Percentiles rank a stretch among this genome's conserved stretches.
These are phyloP conservation scores for Antheraea mylitta DNA, from an alignment of 1,140 invertebrate genomes.

Conservation along the genomic window DNA sequence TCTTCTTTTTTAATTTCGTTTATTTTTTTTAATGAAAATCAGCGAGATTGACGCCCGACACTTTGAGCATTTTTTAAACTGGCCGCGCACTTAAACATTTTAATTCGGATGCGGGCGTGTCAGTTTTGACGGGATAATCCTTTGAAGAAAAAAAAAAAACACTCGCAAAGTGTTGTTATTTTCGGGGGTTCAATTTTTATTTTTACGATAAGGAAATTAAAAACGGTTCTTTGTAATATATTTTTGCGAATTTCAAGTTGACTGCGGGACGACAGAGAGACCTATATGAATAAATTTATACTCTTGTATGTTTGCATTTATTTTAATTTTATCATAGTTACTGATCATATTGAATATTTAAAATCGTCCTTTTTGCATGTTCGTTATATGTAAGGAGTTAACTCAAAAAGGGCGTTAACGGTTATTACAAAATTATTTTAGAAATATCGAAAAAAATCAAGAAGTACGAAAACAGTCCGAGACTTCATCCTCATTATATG, in stretches of 20 bases:
- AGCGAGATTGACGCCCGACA: conserved; percentile 47
- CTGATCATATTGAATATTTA: too few relatives aligned
- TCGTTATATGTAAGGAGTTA: too few relatives aligned
- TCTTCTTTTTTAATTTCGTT: conserved; percentile 39
- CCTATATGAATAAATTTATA: too few relatives aligned
- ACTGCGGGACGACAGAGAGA: not conserved
- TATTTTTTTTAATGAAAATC: conserved; percentile 64
- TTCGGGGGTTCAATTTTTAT: conserved; percentile 8
- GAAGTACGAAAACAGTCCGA: too few relatives aligned
- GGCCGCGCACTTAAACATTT: conserved; percentile 27
- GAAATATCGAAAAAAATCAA: too few relatives aligned
- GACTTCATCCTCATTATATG: too few relatives aligned
- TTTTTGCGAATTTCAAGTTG: not conserved
- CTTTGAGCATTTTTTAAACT: conserved; percentile 40
- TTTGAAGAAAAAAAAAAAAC: conserved; percentile 14
- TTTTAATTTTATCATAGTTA: too few relatives aligned
- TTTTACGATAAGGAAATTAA: conserved; percentile 2
- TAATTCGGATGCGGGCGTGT: conserved; percentile 54
- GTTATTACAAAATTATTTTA: too few relatives aligned
- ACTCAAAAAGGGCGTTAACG: too few relatives aligned
- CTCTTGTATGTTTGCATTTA: too few relatives aligned
- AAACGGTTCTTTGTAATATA: conserved; percentile 1
- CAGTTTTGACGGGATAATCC: conserved; percentile 66
- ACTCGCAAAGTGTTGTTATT: conserved; percentile 17
- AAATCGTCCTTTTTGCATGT: too few relatives aligned